phyloP scores from a whole-genome alignment of 2,797 vertebrate species.

The Eulemur rubriventer region DNA sequence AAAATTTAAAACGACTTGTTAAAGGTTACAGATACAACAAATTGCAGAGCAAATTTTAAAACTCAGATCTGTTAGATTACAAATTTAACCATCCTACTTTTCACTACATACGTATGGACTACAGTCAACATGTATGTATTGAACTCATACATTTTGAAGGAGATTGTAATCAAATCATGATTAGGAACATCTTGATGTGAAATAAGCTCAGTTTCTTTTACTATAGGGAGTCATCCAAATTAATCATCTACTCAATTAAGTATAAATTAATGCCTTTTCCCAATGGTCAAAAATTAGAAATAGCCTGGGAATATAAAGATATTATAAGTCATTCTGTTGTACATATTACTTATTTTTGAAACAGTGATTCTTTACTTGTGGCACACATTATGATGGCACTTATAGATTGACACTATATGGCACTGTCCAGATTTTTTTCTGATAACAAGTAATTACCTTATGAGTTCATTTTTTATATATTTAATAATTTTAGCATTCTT shows the following conservation, averaged over 20 bases:
- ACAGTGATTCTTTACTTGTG: background rate
- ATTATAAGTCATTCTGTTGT: background rate
- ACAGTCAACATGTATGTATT: background rate
- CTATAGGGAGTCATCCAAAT: background rate
- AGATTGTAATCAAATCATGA: background rate
- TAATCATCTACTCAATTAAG: background rate
- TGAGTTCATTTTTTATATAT: background rate
- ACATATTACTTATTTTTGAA: background rate
- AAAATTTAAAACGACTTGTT: background rate
- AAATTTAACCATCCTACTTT: background rate
- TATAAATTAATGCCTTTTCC: background rate
- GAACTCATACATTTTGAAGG: background rate
- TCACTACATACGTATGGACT: background rate
- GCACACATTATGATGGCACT: accelerated
- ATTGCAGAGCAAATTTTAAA: background rate
- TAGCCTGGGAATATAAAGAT: background rate
- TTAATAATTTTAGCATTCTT: background rate
- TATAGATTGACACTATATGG: background rate
- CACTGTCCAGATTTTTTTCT: background rate
- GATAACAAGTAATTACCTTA: background rate
- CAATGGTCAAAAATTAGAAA: background rate
- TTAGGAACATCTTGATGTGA: background rate
- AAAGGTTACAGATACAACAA: background rate
- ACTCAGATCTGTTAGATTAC: background rate
- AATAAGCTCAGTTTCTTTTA: background rate